Evolutionary conservation across 2,113 vertebrate species (phyloP), one percentile per base, ranked within the genome.

Genomic region (Stigmatopora nigra): DNA sequence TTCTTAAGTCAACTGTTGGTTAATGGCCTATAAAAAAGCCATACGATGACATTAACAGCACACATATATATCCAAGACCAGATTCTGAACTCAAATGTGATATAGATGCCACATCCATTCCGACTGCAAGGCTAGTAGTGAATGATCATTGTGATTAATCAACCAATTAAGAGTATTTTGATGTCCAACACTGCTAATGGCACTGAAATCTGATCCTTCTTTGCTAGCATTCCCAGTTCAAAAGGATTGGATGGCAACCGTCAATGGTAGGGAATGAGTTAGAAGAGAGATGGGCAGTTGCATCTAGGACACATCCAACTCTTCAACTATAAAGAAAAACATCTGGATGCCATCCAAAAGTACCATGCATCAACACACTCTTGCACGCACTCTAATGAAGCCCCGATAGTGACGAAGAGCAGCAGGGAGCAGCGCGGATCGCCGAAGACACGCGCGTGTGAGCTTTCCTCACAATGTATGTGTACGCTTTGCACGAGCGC

Each of bases 331-430:
- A 80, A 77, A 82, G 77, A 86, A 84, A 86, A 83, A 86, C 84
- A 88, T 88, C 87, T 88, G 85, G 87, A 85, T 63, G 57, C 81
- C 71, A 72, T 84, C 84, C 82, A 86, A 79, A 83, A 61, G 71
- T 69, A 25, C 75, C 73, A 82, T 72, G 82, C 82, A 82, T 86
- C 86, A 80, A 82, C 75, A 82, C 80, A 76, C 76, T 63, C 70
- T 66, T 58, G 65, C 57, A 61, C 58, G 48, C 72, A 82, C 94
- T 84, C 94, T 98, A 98, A 98, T 95, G 93, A 97, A 96, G 93
- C 95, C 95, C 94, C 94, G 92, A 93, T 96, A 94, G 95, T 93
- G 93, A 94, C 91, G 93, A 91, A 85, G 93, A 93, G 93, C 83
- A 82, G 87, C 83, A 83, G 84, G 85, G 85, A 86, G 82, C 80